These are phyloP conservation scores for Tricholaema leucomelas DNA, from an alignment of 2,113 vertebrate species.

Conservation along the genomic window DNA sequence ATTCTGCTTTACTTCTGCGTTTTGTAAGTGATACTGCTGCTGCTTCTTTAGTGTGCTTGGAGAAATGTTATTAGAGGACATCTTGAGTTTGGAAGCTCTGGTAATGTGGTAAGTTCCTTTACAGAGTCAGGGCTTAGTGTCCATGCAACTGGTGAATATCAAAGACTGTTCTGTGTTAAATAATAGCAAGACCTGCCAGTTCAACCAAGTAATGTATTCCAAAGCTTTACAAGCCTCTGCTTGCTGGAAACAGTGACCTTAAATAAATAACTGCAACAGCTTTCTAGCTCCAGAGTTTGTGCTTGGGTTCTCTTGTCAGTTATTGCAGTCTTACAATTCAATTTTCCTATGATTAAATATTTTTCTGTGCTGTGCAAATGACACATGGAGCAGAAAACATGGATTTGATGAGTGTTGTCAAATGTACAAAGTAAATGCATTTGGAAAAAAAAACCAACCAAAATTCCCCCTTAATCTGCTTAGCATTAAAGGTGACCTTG, in stretches of 20 bases:
- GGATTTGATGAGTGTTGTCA: not conserved
- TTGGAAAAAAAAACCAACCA: not conserved
- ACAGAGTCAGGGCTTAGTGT: not conserved
- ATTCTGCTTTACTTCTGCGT: not conserved
- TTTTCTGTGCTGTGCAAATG: not conserved
- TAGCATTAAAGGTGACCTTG: constrained; percentile 9
- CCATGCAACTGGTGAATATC: not conserved
- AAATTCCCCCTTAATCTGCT: not conserved
- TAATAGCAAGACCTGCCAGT: not conserved
- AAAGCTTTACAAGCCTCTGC: constrained; percentile 29
- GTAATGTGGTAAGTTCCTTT: not conserved
- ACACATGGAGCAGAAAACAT: not conserved
- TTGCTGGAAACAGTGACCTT: constrained; percentile 29
- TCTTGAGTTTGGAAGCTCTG: not conserved
- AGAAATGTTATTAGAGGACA: not conserved
- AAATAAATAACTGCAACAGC: not conserved
- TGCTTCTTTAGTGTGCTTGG: not conserved
- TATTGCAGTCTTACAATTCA: not conserved
- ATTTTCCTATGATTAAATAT: constrained; percentile 4
- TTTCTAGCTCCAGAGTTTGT: constrained; percentile 8
- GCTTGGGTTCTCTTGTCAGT: constrained; percentile 23
- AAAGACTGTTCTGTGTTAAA: not conserved
- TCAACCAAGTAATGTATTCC: constrained; percentile 13
- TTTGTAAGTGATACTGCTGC: not conserved
- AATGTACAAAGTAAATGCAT: not conserved